phyloP scores from a whole-genome alignment of 2,888 invertebrate species.

The Dicranocentrus wangi region DNA sequence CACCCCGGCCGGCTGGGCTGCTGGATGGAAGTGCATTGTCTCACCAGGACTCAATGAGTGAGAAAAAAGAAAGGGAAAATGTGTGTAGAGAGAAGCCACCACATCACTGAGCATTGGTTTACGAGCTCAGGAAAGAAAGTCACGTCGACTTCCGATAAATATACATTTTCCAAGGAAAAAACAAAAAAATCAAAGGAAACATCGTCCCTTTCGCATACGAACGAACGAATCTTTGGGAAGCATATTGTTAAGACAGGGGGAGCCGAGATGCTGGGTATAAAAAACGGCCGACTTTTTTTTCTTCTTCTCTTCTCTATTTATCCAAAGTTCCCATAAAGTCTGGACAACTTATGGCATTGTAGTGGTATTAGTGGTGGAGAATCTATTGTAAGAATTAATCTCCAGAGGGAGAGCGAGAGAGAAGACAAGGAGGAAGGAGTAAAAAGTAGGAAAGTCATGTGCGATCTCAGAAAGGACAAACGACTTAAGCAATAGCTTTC shows the following conservation, averaged over 20 bases:
- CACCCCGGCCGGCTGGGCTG: too few species aligned
- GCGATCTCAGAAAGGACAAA: constrained; percentile 1
- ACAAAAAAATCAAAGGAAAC: not conserved
- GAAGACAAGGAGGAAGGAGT: not conserved
- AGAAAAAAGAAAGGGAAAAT: not conserved
- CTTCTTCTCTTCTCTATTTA: not conserved
- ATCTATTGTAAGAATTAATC: constrained; percentile 31
- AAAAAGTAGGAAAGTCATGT: constrained; percentile 9
- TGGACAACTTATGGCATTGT: constrained; percentile 18
- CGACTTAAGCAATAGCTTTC: constrained; percentile 20
- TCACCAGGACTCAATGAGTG: not conserved
- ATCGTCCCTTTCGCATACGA: not conserved
- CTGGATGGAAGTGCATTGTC: too few species aligned
- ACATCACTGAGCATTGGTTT: not conserved
- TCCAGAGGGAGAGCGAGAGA: not conserved
- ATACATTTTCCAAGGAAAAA: not conserved
- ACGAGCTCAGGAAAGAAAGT: constrained; percentile 14
- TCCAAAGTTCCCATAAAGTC: constrained; percentile 19
- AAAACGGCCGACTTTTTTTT: constrained; percentile 8
- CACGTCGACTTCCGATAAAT: constrained; percentile 22
- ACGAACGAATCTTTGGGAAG: not conserved
- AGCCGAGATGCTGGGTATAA: not conserved
- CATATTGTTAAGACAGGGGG: constrained; percentile 8
- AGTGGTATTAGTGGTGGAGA: constrained; percentile 24
- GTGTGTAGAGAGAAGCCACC: not conserved